Percentiles rank a stretch among this genome's conserved stretches.
Conservation (phyloP, 2,888 invertebrate species). For the Tanytarsus gracilentus region DNA sequence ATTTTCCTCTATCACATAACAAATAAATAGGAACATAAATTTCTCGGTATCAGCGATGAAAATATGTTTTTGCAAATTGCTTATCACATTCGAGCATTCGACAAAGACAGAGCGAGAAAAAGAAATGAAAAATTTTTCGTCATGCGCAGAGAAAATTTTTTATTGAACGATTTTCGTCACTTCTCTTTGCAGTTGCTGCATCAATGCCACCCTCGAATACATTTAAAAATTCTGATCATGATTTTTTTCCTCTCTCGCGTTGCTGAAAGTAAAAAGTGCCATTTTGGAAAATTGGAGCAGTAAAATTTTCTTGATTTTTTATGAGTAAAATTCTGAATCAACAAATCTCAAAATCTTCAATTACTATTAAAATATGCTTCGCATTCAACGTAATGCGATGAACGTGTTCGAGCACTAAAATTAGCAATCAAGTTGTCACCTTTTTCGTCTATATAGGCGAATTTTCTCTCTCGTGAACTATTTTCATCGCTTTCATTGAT, state of each 20-base stretch:
- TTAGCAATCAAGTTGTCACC: too few relatives aligned
- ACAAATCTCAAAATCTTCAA: too few relatives aligned
- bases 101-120: not conserved
- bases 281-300: too few relatives aligned
- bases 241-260: not conserved
- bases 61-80: slow-evolving; percentile 28
- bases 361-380: too few relatives aligned
- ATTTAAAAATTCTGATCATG: not conserved
- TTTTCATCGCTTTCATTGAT: not conserved
- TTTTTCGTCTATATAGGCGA: too few relatives aligned
- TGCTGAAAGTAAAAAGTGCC: too few relatives aligned
- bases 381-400: too few relatives aligned
- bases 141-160: slow-evolving; percentile 18
- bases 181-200: not conserved
- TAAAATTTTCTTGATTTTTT: too few relatives aligned
- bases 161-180: slow-evolving; percentile 21
- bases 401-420: too few relatives aligned
- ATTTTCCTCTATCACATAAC: slow-evolving; percentile 26
- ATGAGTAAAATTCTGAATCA: too few relatives aligned
- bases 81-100: slow-evolving; percentile 14
- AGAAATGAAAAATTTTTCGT: not conserved
- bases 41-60: slow-evolving; percentile 25
- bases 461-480: not conserved
- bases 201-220: not conserved
- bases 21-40: slow-evolving; percentile 26